phyloP scores from a whole-genome alignment of 2,113 vertebrate species.

The Tamias sibiricus region DNA sequence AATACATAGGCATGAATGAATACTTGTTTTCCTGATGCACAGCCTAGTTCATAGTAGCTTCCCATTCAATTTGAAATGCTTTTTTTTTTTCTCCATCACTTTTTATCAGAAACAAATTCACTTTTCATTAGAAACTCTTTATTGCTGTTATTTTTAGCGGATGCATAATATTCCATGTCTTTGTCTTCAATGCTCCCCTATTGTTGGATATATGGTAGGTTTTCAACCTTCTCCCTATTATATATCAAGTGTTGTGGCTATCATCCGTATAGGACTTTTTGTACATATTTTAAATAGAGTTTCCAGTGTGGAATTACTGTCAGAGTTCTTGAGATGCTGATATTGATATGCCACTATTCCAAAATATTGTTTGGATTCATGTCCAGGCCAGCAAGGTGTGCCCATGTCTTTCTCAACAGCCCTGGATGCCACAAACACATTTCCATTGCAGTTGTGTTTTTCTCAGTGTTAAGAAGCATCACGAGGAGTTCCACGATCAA shows the following conservation, averaged over 20 bases:
- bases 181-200: not conserved
- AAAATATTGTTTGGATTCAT: not conserved
- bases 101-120: not conserved
- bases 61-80: not conserved
- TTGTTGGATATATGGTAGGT: not conserved
- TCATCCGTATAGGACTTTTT: not conserved
- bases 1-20: not conserved
- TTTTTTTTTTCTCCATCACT: too few species aligned
- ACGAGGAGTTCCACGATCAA: not conserved
- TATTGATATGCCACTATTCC: not conserved
- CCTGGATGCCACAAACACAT: not conserved
- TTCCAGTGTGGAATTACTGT: not conserved
- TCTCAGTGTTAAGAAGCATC: not conserved
- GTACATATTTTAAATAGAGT: not conserved
- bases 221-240: not conserved
- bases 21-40: not conserved
- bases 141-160: not conserved
- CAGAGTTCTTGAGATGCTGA: not conserved
- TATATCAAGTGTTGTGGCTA: not conserved
- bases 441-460: not conserved
- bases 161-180: not conserved
- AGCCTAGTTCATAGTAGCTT: not conserved
- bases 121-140: not conserved
- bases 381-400: not conserved
- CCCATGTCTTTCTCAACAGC: not conserved